These are phyloP conservation scores for Bufo bufo DNA, from an alignment of 2,113 vertebrate genomes.

Conservation along the genomic window DNA sequence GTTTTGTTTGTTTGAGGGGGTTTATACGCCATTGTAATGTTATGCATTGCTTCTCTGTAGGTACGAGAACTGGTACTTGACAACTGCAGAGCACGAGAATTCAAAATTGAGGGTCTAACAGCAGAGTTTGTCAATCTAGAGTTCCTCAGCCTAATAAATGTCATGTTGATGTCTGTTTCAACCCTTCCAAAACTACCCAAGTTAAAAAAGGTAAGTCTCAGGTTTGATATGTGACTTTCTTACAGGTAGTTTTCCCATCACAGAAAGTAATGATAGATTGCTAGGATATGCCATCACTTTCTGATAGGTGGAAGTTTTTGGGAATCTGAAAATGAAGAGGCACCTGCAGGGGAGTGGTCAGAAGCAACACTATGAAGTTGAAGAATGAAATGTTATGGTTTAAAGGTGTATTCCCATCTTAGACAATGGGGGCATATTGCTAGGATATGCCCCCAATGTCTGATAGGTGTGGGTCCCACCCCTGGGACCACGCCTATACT, in stretches of 20 bases:
- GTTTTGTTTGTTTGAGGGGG: neutral
- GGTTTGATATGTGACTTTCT: neutral
- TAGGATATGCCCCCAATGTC: too few species aligned
- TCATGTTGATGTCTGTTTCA: constrained; percentile 84
- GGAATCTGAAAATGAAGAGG: too few species aligned
- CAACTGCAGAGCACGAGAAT: constrained; percentile 87
- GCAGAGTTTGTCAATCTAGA: constrained; percentile 89
- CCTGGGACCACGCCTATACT: too few species aligned
- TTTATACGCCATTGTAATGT: neutral
- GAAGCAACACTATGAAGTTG: too few species aligned
- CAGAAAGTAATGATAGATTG: neutral
- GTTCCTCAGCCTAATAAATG: constrained; percentile 93
- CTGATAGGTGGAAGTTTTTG: too few species aligned
- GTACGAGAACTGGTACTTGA: constrained; percentile 90
- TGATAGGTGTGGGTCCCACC: too few species aligned
- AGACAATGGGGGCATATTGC: too few species aligned
- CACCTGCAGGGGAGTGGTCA: too few species aligned
- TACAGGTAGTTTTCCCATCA: neutral
- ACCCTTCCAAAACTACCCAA: constrained; percentile 90
- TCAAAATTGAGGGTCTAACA: constrained; percentile 89
- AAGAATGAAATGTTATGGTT: too few species aligned
- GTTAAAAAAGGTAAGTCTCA: constrained; percentile 86
- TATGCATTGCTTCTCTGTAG: constrained; percentile 65
- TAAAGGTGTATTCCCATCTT: too few species aligned
- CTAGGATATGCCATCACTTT: too few species aligned